Conservation (phyloP, 2,797 vertebrate genomes). For the Enteromius viviparus region DNA sequence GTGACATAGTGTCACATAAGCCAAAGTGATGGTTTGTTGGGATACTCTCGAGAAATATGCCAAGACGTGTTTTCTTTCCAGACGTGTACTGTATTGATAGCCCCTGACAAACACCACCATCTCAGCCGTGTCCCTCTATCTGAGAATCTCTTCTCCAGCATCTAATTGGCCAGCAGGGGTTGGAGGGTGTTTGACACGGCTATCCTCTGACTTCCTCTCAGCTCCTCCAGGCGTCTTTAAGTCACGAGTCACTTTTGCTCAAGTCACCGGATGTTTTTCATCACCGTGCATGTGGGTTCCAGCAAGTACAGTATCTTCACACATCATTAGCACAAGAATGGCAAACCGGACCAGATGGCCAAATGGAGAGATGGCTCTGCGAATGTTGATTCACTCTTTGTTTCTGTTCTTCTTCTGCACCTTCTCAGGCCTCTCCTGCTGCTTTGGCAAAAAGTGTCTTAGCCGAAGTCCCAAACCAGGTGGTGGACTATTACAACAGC, state of each 20-base stretch:
- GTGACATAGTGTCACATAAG: neutral
- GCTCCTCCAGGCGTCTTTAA: neutral
- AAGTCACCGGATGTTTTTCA: conserved; percentile 5
- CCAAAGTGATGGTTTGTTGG: neutral
- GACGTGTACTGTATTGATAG: neutral
- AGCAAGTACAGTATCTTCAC: conserved; percentile 32
- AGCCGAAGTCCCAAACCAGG: conserved; percentile 97
- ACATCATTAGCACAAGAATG: conserved; percentile 28
- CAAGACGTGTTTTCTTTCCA: conserved; percentile 8
- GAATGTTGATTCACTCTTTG: neutral
- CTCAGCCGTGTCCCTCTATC: neutral
- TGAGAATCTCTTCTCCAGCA: neutral
- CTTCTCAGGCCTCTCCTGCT: conserved; percentile 89
- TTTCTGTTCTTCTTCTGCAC: conserved; percentile 16
- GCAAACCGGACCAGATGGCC: conserved; percentile 24
- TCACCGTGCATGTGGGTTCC: neutral
- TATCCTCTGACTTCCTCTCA: conserved; percentile 3
- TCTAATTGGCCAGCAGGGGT: conserved; percentile 3
- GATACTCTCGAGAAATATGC: neutral
- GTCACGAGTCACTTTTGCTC: neutral
- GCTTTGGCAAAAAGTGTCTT: conserved; percentile 94
- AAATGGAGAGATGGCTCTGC: neutral
- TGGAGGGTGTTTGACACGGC: neutral
- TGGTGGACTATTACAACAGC: conserved; percentile 98
- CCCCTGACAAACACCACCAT: conserved; percentile 1